Percentiles rank a stretch among this genome's conserved stretches.
Evolutionary conservation across 1,140 invertebrate species (phyloP).

Genomic region (Ips nitidus): DNA sequence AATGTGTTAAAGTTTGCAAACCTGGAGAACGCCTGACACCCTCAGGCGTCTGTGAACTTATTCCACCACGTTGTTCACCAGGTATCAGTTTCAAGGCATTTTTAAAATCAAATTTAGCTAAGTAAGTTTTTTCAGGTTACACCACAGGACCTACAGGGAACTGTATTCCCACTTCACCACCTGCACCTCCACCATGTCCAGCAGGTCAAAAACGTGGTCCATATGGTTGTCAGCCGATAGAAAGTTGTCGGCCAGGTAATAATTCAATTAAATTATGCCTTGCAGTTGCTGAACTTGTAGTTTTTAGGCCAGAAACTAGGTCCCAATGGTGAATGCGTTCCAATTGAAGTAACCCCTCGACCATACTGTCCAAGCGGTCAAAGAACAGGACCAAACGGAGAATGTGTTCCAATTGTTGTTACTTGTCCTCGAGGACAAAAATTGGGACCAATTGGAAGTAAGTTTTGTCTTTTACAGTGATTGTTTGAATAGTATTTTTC

Average conservation of each 20-base stretch:
- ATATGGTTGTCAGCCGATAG: slow-evolving; percentile 15
- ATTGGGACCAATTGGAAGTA: background rate
- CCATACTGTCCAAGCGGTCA: slow-evolving; percentile 35
- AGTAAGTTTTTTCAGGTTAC: no score
- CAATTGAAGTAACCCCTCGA: background rate
- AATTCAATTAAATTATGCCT: background rate
- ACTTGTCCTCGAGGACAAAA: background rate
- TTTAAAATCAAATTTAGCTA: no score
- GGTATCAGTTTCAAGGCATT: no score
- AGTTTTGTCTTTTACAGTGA: no score
- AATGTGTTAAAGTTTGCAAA: no score
- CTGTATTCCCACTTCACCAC: background rate
- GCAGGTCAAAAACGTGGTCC: slow-evolving; percentile 23
- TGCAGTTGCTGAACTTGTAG: slow-evolving; percentile 27
- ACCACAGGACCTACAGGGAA: no score
- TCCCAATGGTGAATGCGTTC: slow-evolving; percentile 32
- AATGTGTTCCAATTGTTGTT: slow-evolving; percentile 24
- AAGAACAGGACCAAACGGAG: slow-evolving; percentile 33
- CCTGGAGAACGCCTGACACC: no score
- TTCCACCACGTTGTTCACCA: no score
- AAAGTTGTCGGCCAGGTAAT: slow-evolving; percentile 7
- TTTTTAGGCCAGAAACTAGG: slow-evolving; percentile 25
- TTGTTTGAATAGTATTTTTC: background rate
- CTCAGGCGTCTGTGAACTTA: no score
- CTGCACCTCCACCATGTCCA: slow-evolving; percentile 13